These are phyloP conservation scores for Elachura formosa DNA, from an alignment of 2,113 vertebrate genomes.

Conservation along the genomic window DNA sequence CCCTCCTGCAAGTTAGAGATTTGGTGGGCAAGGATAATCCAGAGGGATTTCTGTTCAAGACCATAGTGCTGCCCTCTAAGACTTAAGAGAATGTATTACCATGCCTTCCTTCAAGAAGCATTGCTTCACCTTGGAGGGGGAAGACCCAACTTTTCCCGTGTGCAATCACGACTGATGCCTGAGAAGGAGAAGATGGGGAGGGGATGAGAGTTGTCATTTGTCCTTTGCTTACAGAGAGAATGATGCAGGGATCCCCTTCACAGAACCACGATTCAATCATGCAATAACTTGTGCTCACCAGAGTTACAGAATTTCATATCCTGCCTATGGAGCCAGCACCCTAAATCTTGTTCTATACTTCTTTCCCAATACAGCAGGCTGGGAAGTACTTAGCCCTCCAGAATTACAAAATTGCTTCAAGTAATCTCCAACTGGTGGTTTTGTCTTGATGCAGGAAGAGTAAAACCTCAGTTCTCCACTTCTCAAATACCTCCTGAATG, in stretches of 20 bases:
- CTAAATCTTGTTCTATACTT: background rate
- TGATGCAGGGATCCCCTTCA: background rate
- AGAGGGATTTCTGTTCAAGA: background rate
- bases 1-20: background rate
- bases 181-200: background rate
- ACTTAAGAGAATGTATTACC: background rate
- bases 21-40: background rate
- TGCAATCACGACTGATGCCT: background rate
- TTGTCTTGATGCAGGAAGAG: background rate
- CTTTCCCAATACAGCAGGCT: background rate
- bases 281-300: background rate
- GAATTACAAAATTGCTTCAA: background rate
- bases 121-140: background rate
- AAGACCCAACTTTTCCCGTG: background rate
- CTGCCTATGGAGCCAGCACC: accelerated
- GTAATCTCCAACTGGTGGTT: background rate
- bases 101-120: background rate
- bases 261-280: accelerated
- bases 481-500: background rate
- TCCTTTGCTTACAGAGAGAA: background rate
- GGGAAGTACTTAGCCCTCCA: background rate
- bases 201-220: accelerated
- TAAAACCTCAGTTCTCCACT: background rate
- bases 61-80: background rate
- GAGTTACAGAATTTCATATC: background rate